Evolutionary conservation across 2,113 vertebrate species (phyloP).

Genomic region (Thalassoma bifasciatum): DNA sequence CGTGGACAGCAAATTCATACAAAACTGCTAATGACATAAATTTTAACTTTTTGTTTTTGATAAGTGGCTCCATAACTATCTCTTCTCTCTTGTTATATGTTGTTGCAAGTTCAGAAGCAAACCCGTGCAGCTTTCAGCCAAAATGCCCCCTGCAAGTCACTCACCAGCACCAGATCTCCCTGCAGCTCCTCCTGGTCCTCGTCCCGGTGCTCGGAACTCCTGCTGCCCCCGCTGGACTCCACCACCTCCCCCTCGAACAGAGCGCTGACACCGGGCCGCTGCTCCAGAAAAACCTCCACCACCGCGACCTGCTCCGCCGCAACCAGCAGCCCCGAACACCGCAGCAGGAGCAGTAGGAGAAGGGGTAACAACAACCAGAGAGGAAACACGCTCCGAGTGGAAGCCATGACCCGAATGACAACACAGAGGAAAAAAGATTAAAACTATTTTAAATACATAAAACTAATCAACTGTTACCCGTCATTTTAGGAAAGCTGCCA

Average conservation of each 20-base stretch:
- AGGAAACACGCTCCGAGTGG: conserved; percentile 22
- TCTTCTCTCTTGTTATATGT: not conserved
- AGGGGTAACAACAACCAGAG: conserved; percentile 47
- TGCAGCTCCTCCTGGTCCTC: conserved; percentile 59
- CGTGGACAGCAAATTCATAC: not conserved
- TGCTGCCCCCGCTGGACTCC: conserved; percentile 56
- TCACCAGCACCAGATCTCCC: conserved; percentile 82
- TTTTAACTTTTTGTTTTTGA: not conserved
- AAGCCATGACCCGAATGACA: conserved; percentile 50
- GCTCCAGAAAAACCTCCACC: conserved; percentile 80
- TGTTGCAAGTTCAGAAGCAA: not conserved
- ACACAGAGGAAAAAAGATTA: not conserved
- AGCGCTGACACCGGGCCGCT: conserved; percentile 64
- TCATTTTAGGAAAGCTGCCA: conserved; percentile 1
- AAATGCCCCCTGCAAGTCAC: not conserved
- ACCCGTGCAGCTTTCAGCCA: rapidly evolving
- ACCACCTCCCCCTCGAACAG: conserved; percentile 82
- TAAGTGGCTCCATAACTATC: too few species aligned
- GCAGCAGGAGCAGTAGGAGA: conserved; percentile 50
- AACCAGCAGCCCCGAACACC: conserved; percentile 56
- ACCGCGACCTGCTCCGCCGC: conserved; percentile 77
- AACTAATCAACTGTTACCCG: conserved; percentile 17
- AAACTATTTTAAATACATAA: not conserved
- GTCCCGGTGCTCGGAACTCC: conserved; percentile 37
- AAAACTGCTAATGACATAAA: not conserved